Conservation (phyloP, 1,140 invertebrate species). For the Sycophaga agraensis region DNA sequence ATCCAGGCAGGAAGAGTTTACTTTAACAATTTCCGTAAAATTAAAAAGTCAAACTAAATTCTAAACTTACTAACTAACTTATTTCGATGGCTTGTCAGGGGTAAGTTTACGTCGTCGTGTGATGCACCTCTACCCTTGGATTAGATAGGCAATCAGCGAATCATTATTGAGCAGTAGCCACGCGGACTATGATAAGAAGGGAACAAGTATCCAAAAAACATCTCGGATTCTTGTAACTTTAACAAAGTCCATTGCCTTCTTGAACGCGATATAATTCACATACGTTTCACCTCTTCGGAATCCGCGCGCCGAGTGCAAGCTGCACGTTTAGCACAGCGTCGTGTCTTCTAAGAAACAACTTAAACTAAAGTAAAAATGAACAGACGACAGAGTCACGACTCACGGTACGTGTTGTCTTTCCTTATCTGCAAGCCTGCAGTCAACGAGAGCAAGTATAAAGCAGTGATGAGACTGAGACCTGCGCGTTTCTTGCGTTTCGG, state of each 20-base stretch:
- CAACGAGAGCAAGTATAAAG: too few species aligned
- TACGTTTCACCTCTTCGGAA: neutral
- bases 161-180: constrained; percentile 14
- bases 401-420: too few species aligned
- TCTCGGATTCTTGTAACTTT: neutral
- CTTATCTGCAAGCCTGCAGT: too few species aligned
- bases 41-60: too few species aligned
- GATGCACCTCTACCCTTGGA: neutral
- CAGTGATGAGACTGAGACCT: neutral
- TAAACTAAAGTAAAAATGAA: too few species aligned
- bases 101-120: neutral
- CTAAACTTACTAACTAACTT: too few species aligned
- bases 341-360: neutral
- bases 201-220: neutral
- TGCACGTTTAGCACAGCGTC: neutral
- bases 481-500: neutral
- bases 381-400: neutral
- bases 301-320: neutral
- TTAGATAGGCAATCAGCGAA: constrained; percentile 12
- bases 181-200: constrained; percentile 6
- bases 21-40: too few species aligned
- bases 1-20: too few species aligned
- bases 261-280: neutral
- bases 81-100: neutral
- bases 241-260: constrained; percentile 15